Percentiles rank a stretch among this genome's conserved stretches.
Conservation (phyloP, 2,797 vertebrate genomes). For the Spinus pinus region DNA sequence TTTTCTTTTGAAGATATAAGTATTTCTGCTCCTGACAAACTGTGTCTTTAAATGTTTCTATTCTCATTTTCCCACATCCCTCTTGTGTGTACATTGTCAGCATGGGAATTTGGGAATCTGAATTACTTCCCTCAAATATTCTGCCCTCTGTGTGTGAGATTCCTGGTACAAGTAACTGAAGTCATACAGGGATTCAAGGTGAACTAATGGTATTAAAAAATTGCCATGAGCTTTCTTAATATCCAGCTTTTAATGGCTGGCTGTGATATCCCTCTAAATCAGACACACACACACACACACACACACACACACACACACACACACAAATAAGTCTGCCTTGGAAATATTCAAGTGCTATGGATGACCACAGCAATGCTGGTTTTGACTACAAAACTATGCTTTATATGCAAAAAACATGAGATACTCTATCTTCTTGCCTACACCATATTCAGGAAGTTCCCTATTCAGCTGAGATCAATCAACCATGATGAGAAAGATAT, state of each 20-base stretch:
- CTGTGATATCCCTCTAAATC: neutral
- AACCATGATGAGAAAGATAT: neutral
- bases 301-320: no score
- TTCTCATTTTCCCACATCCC: neutral
- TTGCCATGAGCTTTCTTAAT: neutral
- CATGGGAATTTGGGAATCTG: neutral
- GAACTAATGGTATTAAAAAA: neutral
- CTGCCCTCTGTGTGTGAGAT: neutral
- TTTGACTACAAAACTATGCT: neutral
- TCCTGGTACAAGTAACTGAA: neutral
- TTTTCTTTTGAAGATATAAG: neutral
- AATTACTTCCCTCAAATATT: neutral
- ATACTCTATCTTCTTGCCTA: neutral
- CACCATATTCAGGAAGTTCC: neutral
- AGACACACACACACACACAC: no score
- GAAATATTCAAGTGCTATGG: neutral
- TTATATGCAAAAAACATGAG: neutral
- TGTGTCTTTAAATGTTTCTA: neutral
- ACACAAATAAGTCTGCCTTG: neutral
- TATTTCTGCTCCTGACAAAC: neutral
- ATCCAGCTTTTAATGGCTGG: neutral
- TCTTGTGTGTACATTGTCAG: neutral
- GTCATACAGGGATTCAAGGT: neutral
- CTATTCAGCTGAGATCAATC: neutral
- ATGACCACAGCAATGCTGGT: neutral